Evolutionary conservation across 2,113 vertebrate species (phyloP).

Genomic region (Pseudorasbora parva): DNA sequence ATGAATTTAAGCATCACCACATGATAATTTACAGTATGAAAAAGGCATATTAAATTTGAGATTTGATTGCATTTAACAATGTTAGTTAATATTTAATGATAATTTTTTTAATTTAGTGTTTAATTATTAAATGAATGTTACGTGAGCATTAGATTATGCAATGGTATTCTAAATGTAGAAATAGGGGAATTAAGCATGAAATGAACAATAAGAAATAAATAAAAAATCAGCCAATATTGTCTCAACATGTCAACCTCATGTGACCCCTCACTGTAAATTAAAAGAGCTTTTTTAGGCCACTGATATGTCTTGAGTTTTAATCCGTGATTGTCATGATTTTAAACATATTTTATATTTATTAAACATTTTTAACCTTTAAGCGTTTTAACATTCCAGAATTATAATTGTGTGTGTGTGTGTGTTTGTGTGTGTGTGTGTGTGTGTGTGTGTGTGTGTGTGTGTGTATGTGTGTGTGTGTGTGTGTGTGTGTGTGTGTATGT

Average conservation of each 20-base stretch:
- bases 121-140: background rate
- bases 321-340: background rate
- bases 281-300: background rate
- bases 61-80: background rate
- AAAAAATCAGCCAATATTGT: too few species aligned
- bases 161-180: background rate
- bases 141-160: background rate
- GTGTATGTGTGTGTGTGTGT: background rate
- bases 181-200: too few species aligned
- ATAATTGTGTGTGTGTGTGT: background rate
- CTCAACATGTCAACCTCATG: background rate
- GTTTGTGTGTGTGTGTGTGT: background rate
- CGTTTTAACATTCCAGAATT: background rate
- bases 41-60: background rate
- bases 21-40: background rate
- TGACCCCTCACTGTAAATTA: background rate
- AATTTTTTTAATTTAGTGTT: too few species aligned
- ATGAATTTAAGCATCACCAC: background rate
- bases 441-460: too few species aligned
- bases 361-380: background rate
- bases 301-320: background rate
- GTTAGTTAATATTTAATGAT: background rate
- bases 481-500: too few species aligned
- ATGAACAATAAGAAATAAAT: too few species aligned
- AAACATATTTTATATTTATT: background rate